Evolutionary conservation across 1,140 invertebrate species (phyloP).

Genomic region (Latrodectus geometricus): DNA sequence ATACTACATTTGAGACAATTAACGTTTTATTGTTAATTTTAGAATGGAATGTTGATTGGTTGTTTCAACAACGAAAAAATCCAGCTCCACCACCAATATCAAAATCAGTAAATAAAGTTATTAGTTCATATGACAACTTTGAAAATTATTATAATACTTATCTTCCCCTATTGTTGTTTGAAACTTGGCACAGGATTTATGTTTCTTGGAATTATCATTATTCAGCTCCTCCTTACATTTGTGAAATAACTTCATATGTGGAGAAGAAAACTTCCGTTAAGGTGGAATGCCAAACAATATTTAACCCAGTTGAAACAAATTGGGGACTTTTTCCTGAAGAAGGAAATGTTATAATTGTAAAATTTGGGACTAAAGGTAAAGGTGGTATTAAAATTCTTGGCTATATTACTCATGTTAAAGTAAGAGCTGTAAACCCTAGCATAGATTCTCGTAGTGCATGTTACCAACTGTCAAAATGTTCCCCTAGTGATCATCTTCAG

Average conservation of each 20-base stretch:
- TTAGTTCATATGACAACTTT: slow-evolving; percentile 2
- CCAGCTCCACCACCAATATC: slow-evolving; percentile 43
- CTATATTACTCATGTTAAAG: slow-evolving; percentile 32
- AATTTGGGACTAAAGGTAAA: slow-evolving; percentile 29
- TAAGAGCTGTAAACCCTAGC: neutral
- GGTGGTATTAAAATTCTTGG: slow-evolving; percentile 41
- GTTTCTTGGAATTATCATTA: slow-evolving; percentile 41
- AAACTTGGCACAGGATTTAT: slow-evolving; percentile 57
- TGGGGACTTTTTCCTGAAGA: slow-evolving; percentile 33
- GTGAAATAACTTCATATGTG: slow-evolving; percentile 8
- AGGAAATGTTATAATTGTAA: slow-evolving; percentile 48
- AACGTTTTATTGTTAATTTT: slow-evolving; percentile 42
- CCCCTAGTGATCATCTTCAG: slow-evolving; percentile 2
- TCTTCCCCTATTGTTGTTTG: slow-evolving; percentile 36
- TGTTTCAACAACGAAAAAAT: slow-evolving; percentile 40
- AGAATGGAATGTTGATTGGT: slow-evolving; percentile 54
- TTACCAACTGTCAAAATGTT: neutral
- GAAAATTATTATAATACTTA: slow-evolving; percentile 54
- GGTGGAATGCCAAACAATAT: slow-evolving; percentile 33
- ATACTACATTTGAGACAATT: slow-evolving; percentile 10
- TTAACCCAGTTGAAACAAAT: neutral
- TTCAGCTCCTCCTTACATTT: slow-evolving; percentile 23
- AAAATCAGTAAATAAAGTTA: slow-evolving; percentile 7
- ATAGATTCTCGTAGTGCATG: neutral
- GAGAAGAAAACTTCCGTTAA: slow-evolving; percentile 8